Evolutionary conservation across 2,888 invertebrate genomes (phyloP).

Genomic region (Pseudoips prasinana): DNA sequence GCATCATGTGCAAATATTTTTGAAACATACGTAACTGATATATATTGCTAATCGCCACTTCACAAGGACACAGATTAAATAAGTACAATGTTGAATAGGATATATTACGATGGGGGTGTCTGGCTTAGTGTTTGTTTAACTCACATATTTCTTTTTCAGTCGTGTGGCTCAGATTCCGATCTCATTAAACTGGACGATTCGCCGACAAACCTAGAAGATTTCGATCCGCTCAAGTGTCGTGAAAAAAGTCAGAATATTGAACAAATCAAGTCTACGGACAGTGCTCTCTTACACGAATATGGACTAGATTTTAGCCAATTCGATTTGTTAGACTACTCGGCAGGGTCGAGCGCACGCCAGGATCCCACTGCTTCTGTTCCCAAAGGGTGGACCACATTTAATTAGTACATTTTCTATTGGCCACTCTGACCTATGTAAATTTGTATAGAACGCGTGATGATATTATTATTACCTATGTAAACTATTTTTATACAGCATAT

Average conservation of each 20-base stretch:
- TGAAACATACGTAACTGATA: no score
- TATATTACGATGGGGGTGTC: slow-evolving; percentile 4
- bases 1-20: no score
- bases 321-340: slow-evolving; percentile 70
- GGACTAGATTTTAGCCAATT: slow-evolving; percentile 85
- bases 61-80: no score
- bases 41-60: no score
- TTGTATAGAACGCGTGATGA: slow-evolving; percentile 37
- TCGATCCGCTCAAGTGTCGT: slow-evolving; percentile 68
- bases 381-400: slow-evolving; percentile 73
- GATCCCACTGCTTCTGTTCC: slow-evolving; percentile 52
- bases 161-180: slow-evolving; percentile 68
- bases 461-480: slow-evolving; percentile 32
- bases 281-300: slow-evolving; percentile 87
- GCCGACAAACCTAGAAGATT: slow-evolving; percentile 67
- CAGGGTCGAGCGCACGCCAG: slow-evolving; percentile 44
- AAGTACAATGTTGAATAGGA: no score
- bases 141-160: slow-evolving; percentile 67
- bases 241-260: slow-evolving; percentile 59
- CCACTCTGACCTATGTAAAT: slow-evolving; percentile 33
- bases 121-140: slow-evolving; percentile 47
- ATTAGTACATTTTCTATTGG: slow-evolving; percentile 41
- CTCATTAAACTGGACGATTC: slow-evolving; percentile 74
- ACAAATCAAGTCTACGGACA: slow-evolving; percentile 76
- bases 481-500: slow-evolving; percentile 37